phyloP scores from a whole-genome alignment of 2,797 vertebrate genomes.

The Cuculus canorus region DNA sequence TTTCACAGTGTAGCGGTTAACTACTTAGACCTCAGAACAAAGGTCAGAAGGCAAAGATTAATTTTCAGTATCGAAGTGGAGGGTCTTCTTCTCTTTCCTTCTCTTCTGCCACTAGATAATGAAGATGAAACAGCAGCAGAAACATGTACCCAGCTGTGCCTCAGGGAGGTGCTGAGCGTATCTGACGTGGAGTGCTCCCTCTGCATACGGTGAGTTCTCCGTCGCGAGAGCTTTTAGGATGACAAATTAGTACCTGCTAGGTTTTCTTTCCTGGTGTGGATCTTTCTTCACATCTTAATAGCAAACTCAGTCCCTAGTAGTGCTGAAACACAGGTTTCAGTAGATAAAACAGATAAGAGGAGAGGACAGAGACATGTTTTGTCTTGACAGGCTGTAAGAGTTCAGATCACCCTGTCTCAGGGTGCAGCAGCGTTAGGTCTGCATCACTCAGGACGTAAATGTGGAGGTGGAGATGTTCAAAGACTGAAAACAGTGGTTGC shows the following conservation, averaged over 20 bases:
- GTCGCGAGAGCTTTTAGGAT: neutral
- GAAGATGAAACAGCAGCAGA: conserved; percentile 3
- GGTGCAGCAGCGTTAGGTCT: neutral
- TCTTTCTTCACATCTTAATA: neutral
- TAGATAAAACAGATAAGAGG: neutral
- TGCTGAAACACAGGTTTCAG: neutral
- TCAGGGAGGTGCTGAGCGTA: conserved; percentile 74
- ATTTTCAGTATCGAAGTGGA: neutral
- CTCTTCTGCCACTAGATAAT: neutral
- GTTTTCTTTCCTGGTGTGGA: neutral
- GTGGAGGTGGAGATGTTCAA: neutral
- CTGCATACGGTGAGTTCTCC: conserved; percentile 86
- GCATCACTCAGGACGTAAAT: accelerated
- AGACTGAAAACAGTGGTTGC: neutral
- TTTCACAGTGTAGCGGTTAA: neutral
- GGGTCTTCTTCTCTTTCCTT: accelerated
- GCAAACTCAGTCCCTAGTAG: neutral
- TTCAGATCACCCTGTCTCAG: neutral
- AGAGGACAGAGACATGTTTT: neutral
- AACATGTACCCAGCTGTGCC: neutral
- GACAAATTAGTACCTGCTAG: neutral
- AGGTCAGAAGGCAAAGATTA: neutral
- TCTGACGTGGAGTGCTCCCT: conserved; percentile 92
- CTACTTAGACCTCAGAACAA: neutral
- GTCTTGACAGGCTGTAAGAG: neutral